A percentile compares a stretch with the other conserved stretches of the same genome.
Conservation (phyloP, 1,140 invertebrate genomes). For the Leptinotarsa defecta region DNA sequence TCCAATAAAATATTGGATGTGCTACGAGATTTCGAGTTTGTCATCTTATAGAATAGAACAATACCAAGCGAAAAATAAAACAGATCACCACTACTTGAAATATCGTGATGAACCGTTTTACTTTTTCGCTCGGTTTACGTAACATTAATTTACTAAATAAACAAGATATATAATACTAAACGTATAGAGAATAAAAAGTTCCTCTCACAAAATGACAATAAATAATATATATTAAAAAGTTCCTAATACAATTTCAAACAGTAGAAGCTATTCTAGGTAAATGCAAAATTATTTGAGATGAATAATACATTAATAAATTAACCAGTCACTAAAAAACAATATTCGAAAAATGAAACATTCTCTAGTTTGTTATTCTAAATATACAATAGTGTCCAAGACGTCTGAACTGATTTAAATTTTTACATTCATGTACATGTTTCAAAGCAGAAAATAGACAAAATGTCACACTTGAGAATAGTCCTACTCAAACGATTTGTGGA, state of each 20-base stretch:
- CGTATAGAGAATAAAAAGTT: not conserved
- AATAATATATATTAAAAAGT: not conserved
- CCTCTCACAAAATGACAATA: not conserved
- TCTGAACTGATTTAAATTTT: not conserved
- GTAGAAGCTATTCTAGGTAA: not conserved
- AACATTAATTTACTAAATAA: not conserved
- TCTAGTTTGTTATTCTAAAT: not conserved
- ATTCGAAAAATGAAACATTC: not conserved
- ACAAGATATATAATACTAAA: not conserved
- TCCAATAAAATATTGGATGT: not conserved
- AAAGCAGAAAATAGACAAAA: too few species aligned
- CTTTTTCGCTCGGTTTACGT: too few species aligned
- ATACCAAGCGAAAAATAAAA: not conserved
- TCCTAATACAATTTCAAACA: not conserved
- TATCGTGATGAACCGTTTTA: too few species aligned
- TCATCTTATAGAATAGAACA: not conserved
- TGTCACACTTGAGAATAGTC: too few species aligned
- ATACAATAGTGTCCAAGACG: not conserved
- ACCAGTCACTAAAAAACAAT: not conserved
- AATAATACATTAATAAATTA: not conserved
- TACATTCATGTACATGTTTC: not conserved
- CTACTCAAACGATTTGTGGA: too few species aligned
- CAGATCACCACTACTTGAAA: not conserved
- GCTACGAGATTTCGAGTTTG: constrained; percentile 5
- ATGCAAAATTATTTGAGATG: not conserved